Evolutionary conservation across 2,888 invertebrate species (phyloP).

Genomic region (Lycaena phlaeas): DNA sequence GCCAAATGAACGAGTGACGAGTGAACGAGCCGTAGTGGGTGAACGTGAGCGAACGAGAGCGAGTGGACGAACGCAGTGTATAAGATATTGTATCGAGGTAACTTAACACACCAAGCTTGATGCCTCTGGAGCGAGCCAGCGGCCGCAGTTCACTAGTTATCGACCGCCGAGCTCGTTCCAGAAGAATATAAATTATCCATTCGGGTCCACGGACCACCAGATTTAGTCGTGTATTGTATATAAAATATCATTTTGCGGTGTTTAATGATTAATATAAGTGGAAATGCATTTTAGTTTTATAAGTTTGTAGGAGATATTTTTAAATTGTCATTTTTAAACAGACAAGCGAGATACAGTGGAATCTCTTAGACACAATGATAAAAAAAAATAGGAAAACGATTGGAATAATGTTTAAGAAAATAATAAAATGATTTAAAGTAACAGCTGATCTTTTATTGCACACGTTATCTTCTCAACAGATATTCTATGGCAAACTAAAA

Average conservation of each 20-base stretch:
- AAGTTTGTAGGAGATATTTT: conserved; percentile 70
- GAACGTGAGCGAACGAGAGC: conserved; percentile 21
- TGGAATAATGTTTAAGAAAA: conserved; percentile 72
- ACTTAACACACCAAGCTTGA: conserved; percentile 62
- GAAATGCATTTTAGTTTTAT: conserved; percentile 71
- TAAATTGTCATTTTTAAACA: conserved; percentile 63
- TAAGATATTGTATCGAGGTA: conserved; percentile 48
- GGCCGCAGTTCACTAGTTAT: conserved; percentile 17
- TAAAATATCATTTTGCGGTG: conserved; percentile 67
- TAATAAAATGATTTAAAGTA: conserved; percentile 68
- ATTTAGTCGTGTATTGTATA: conserved; percentile 69
- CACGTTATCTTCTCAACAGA: neutral
- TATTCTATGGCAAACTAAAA: too few relatives aligned
- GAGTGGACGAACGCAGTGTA: conserved; percentile 21
- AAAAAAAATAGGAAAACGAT: conserved; percentile 70
- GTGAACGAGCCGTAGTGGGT: conserved; percentile 19
- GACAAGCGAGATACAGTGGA: conserved; percentile 61
- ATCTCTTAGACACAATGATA: conserved; percentile 70
- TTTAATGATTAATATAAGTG: conserved; percentile 62
- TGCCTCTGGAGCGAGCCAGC: conserved; percentile 44
- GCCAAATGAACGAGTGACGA: conserved; percentile 49
- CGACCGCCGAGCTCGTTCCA: conserved; percentile 34
- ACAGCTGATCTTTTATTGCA: conserved; percentile 25
- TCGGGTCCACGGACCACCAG: conserved; percentile 56
- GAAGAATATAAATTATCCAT: conserved; percentile 52